These are phyloP conservation scores for Aethes cnicana DNA, from an alignment of 2,888 invertebrate genomes.

Conservation along the genomic window DNA sequence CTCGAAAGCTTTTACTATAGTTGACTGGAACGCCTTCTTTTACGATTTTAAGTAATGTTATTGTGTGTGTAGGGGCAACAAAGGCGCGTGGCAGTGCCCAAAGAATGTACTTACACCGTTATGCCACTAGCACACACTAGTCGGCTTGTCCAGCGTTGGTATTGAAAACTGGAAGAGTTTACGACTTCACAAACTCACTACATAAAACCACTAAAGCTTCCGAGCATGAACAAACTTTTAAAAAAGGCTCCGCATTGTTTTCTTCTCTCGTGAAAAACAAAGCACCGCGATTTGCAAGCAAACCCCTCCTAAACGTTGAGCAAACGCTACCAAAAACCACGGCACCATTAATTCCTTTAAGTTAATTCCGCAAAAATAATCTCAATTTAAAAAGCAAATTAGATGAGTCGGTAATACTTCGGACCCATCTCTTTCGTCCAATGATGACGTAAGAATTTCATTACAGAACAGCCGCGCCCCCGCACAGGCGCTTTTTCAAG, in stretches of 20 bases:
- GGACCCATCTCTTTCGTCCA: constrained; percentile 49
- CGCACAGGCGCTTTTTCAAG: constrained; percentile 62
- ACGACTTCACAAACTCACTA: background rate
- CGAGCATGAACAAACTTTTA: constrained; percentile 1
- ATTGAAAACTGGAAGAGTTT: constrained; percentile 18
- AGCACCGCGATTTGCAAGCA: no score
- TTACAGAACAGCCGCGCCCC: constrained; percentile 52
- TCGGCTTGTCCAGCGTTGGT: constrained; percentile 1
- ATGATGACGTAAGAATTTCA: constrained; percentile 75
- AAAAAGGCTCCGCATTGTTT: no score
- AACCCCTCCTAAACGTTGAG: background rate
- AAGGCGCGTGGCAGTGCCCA: constrained; percentile 36
- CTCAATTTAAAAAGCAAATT: constrained; percentile 50
- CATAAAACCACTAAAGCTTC: background rate
- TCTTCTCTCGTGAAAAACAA: no score
- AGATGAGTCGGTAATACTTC: constrained; percentile 62
- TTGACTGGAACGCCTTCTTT: constrained; percentile 67
- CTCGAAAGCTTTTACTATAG: constrained; percentile 71
- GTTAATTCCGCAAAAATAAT: constrained; percentile 50
- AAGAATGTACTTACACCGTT: constrained; percentile 36
- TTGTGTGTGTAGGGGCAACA: constrained; percentile 40
- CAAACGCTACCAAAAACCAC: constrained; percentile 37
- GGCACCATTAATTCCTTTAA: constrained; percentile 33
- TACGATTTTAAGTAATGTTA: constrained; percentile 62
- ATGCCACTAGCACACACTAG: constrained; percentile 17